Base-by-base conservation (phyloP, 2,888 invertebrate genomes). In the Oasisia sp. region DNA sequence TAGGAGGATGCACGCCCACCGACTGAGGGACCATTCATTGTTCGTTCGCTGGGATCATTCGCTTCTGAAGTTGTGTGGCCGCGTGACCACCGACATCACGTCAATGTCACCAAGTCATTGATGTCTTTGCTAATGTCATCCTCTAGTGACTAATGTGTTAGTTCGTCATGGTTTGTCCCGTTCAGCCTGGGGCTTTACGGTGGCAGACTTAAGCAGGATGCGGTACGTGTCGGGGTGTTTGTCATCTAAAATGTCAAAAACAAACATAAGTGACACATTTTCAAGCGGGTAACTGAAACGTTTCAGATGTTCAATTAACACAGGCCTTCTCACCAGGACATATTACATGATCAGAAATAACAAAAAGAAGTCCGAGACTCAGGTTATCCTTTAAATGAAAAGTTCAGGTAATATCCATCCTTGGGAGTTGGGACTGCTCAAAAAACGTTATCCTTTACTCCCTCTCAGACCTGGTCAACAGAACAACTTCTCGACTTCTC, bases 11-110 rank as follows among this genome's bases (percentile, higher is more conserved):
- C 1, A 74, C 50, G 14, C 50, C 50, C 9, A 14, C 74, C 27
- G n/a, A 74, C 74, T 74, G 74, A 74, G 74, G 74, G 74, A 74
- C n/a, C 74, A 74, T 74, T 74, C 74, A 74, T 74, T 74, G 74
- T 74, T 56, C 56, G 11, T 11, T 74, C 74, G 27, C 19, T 19
- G n/a, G 74, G 74, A 19, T 27, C n/a, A 74, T n/a, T n/a, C 74
- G 74, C 74, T 27, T 74, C n/a, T 5, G 27, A 27, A 74, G 74
- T 74, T 74, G 5, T n/a, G 14, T 74, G 12, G 14, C 9, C 50
- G 9, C 0, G 14, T 50, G 74, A 74, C 74, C 27, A 74, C 74
- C 27, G 27, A 74, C 74, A 74, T 74, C 74, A 74, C 74, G 27
- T 74, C 74, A 74, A 50, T 50, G 50, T 50, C 50, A n/a, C n/a